These are phyloP conservation scores for Nannobrachium achirus DNA, from an alignment of 2,113 vertebrate species.

Conservation along the genomic window DNA sequence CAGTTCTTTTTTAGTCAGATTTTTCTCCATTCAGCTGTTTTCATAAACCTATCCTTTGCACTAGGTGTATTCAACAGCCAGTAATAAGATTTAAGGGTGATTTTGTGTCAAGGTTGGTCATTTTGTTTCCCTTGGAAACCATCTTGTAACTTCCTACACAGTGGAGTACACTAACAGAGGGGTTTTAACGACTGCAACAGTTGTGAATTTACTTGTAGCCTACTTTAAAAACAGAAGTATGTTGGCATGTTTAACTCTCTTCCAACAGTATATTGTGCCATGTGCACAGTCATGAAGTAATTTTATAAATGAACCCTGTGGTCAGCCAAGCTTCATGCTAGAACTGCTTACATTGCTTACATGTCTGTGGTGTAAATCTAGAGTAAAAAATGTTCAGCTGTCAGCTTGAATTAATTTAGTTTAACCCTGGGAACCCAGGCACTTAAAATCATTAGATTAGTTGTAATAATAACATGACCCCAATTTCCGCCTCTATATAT, in stretches of 20 bases:
- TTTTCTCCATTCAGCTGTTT: neutral
- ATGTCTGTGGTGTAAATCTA: neutral
- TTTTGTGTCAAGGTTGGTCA: neutral
- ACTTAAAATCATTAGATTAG: neutral
- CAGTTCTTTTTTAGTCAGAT: neutral
- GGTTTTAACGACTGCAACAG: constrained; percentile 8
- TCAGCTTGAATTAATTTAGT: neutral
- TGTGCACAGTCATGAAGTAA: no score
- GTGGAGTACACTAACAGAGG: neutral
- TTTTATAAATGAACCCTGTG: no score
- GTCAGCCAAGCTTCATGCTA: neutral
- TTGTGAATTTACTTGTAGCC: neutral
- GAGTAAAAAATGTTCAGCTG: neutral
- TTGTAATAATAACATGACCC: constrained; percentile 15
- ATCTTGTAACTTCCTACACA: constrained; percentile 8
- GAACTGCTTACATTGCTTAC: neutral
- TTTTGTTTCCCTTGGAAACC: constrained; percentile 6
- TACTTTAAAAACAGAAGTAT: neutral
- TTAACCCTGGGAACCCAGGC: neutral
- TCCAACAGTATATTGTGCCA: no score
- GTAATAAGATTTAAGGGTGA: neutral
- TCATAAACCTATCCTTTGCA: neutral
- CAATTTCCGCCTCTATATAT: constrained; percentile 1
- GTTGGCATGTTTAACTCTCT: neutral
- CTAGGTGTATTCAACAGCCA: neutral